These are phyloP conservation scores for Heteromurus nitidus DNA, from an alignment of 2,888 invertebrate species.

Conservation along the genomic window DNA sequence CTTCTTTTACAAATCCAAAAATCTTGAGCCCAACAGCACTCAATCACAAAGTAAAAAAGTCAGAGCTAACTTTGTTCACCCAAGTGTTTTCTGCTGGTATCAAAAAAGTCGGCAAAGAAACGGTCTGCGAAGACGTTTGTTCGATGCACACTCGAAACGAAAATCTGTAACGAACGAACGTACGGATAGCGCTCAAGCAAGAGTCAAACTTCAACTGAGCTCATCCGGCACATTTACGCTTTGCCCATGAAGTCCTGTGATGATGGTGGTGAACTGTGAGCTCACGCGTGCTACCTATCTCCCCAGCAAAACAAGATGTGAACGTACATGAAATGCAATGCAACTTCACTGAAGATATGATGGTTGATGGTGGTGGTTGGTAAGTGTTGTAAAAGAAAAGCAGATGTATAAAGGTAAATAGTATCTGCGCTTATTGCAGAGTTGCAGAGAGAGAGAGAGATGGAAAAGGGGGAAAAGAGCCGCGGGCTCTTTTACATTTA, in stretches of 20 bases:
- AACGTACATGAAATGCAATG: neutral
- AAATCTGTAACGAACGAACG: conserved; percentile 16
- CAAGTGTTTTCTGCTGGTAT: too few relatives aligned
- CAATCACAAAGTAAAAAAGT: too few relatives aligned
- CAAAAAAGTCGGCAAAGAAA: neutral
- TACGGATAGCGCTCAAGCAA: conserved; percentile 46
- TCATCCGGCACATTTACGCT: conserved; percentile 57
- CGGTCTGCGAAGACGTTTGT: conserved; percentile 11
- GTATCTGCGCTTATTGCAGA: too few relatives aligned
- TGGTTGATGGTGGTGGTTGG: too few relatives aligned
- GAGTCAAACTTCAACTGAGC: conserved; percentile 61
- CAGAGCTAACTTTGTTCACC: too few relatives aligned
- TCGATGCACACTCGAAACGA: conserved; percentile 10
- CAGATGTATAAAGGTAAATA: too few relatives aligned
- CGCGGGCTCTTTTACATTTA: conserved; percentile 30
- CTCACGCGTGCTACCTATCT: conserved; percentile 14
- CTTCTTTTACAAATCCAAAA: too few relatives aligned
- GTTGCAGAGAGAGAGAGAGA: neutral
- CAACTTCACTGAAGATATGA: too few relatives aligned
- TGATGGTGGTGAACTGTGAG: conserved; percentile 40
- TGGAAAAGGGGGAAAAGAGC: conserved; percentile 50
- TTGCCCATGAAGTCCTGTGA: too few relatives aligned
- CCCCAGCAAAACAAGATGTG: conserved; percentile 8
- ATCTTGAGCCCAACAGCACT: too few relatives aligned
- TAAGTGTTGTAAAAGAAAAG: too few relatives aligned